phyloP scores from a whole-genome alignment of 2,113 vertebrate species.

The Brienomyrus brachyistius region DNA sequence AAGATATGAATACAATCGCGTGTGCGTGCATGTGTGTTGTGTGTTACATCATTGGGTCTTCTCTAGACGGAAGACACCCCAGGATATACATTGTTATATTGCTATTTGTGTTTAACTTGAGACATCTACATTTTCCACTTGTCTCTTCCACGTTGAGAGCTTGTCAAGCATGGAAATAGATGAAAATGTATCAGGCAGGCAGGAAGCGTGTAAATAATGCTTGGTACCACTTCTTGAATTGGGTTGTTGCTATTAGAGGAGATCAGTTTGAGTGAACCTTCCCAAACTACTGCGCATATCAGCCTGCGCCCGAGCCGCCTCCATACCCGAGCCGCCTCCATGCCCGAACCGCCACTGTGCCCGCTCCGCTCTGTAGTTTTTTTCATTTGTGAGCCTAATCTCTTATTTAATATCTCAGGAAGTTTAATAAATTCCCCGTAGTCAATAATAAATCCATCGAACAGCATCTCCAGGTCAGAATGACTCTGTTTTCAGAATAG shows the following conservation, averaged over 20 bases:
- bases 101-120: neutral
- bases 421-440: neutral
- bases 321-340: neutral
- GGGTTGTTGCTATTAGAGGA: neutral
- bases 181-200: neutral
- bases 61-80: neutral
- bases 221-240: neutral
- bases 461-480: neutral
- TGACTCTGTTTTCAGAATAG: neutral
- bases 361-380: neutral
- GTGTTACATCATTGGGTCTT: neutral
- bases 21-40: too few species aligned
- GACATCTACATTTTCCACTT: neutral
- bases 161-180: neutral
- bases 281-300: neutral
- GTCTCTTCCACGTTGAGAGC: neutral
- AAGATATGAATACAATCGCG: too few species aligned
- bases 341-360: neutral
- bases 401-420: neutral
- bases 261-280: neutral
- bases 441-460: conserved; percentile 1
- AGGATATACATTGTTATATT: neutral
- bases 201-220: neutral
- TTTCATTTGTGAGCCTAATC: neutral
- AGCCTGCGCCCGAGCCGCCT: neutral